Percentiles rank a stretch among this genome's conserved stretches.
Evolutionary conservation across 2,113 vertebrate genomes (phyloP).

Genomic region (Aphyosemion australe): DNA sequence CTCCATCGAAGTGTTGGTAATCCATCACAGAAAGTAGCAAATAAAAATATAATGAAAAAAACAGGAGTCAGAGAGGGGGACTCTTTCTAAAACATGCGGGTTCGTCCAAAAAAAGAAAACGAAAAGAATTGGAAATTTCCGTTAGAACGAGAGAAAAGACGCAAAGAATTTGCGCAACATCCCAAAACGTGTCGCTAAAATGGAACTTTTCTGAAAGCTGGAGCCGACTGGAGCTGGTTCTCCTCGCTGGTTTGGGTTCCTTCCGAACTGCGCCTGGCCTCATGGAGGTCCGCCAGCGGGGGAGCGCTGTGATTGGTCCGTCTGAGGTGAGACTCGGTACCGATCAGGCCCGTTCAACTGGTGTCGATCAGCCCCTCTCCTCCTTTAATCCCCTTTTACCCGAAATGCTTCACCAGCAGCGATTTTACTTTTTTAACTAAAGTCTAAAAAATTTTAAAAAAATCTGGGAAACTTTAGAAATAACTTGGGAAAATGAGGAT

Average conservation of each 20-base stretch:
- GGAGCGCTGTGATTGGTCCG: constrained; percentile 69
- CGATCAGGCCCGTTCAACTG: constrained; percentile 58
- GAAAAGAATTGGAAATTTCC: constrained; percentile 5
- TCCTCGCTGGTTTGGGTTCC: constrained; percentile 25
- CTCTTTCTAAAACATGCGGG: constrained; percentile 44
- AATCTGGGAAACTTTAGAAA: neutral
- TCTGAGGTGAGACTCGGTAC: constrained; percentile 53
- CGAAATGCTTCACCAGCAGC: no score
- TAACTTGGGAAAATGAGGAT: constrained; percentile 7
- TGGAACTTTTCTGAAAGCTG: constrained; percentile 45
- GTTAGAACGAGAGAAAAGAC: neutral
- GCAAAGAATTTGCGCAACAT: neutral
- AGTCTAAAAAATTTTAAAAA: neutral
- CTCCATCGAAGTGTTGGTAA: constrained; percentile 39
- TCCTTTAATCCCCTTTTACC: constrained; percentile 16
- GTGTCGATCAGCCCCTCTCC: constrained; percentile 44
- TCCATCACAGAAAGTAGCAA: constrained; percentile 33
- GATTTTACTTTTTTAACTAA: no score
- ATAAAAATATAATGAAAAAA: neutral
- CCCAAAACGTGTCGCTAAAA: constrained; percentile 3
- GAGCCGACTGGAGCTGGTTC: constrained; percentile 20
- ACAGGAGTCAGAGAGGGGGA: constrained; percentile 23
- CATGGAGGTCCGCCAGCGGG: constrained; percentile 59
- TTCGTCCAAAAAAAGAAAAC: neutral
- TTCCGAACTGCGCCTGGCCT: constrained; percentile 59